These are phyloP conservation scores for Atherinosoma microstoma DNA, from an alignment of 2,797 vertebrate species.

Conservation along the genomic window DNA sequence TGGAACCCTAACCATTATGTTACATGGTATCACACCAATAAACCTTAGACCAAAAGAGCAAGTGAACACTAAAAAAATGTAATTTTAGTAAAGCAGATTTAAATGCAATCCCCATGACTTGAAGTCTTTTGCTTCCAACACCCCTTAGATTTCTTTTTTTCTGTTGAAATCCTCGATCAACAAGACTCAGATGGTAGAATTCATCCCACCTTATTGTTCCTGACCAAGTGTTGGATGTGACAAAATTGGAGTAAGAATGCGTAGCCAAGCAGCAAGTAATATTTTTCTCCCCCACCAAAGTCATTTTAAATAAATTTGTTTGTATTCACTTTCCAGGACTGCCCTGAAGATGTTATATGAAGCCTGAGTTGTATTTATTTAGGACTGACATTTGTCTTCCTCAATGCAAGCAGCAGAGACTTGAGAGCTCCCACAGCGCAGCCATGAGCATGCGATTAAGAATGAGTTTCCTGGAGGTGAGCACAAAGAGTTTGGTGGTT, in stretches of 20 bases:
- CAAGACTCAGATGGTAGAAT: too few relatives aligned
- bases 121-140: too few relatives aligned
- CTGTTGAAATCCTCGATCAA: too few relatives aligned
- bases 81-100: too few relatives aligned
- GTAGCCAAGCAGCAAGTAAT: neutral
- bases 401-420: conserved; percentile 52
- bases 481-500: conserved; percentile 74
- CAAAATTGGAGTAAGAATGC: neutral
- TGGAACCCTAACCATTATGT: too few relatives aligned
- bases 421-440: conserved; percentile 55
- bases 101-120: too few relatives aligned
- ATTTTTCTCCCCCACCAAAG: neutral
- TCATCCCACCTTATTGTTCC: too few relatives aligned
- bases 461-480: conserved; percentile 81
- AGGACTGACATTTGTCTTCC: conserved; percentile 61
- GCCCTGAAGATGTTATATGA: conserved; percentile 38
- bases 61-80: too few relatives aligned
- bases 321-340: conserved; percentile 17
- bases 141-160: too few relatives aligned
- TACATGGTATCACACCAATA: neutral
- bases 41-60: neutral
- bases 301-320: conserved; percentile 19
- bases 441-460: conserved; percentile 66
- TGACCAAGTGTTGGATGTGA: neutral
- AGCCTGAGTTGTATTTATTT: conserved; percentile 51